Evolutionary conservation across 2,888 invertebrate genomes (phyloP), one percentile per base, ranked within the genome.

Genomic region (Leptinotarsa peninsularis): DNA sequence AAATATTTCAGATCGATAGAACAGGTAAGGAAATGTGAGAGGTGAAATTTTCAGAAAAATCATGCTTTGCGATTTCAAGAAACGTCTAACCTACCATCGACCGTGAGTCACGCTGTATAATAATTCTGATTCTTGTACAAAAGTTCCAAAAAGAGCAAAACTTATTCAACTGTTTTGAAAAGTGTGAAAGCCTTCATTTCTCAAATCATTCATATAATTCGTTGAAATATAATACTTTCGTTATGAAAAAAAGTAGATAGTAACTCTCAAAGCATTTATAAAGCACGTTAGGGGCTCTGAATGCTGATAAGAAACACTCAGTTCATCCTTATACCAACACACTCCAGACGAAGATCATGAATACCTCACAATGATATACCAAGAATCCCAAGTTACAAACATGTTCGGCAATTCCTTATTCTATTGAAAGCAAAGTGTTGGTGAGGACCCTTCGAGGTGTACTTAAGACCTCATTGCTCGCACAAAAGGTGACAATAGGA

Each of bases 401-500:
- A 58, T 67, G 72, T 75, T 75, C 72, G 72, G 75, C 75, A 69
- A 72, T 75, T 75, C 66, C 56, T 72, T 58, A 27, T 49, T 27
- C 58, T 27, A 74, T 71, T 74, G 71, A 74, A 74, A 50, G 67
- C 73, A 84, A 84, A 85, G 82, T 84, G 80, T 68, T 75, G 71
- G 69, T 74, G 74, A 81, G 78, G 80, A 77, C 79, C 76, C 79
- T 80, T 82, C 81, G 80, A 85, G 85, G 84, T 83, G 84, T 87
- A 85, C 86, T 87, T 86, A 86, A 86, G 85, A 83, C 85, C 84
- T 84, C 80, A 83, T 86, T 85, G 86, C 83, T 80, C 79, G 81
- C 86, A 88, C 87, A 88, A 88, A 85, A 87, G 87, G 87, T 84
- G 87, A 88, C 88, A 88, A 88, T 87, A 81, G 87, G 81, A 82